phyloP scores from a whole-genome alignment of 1,140 invertebrate species.

The Drosophila biarmipes region DNA sequence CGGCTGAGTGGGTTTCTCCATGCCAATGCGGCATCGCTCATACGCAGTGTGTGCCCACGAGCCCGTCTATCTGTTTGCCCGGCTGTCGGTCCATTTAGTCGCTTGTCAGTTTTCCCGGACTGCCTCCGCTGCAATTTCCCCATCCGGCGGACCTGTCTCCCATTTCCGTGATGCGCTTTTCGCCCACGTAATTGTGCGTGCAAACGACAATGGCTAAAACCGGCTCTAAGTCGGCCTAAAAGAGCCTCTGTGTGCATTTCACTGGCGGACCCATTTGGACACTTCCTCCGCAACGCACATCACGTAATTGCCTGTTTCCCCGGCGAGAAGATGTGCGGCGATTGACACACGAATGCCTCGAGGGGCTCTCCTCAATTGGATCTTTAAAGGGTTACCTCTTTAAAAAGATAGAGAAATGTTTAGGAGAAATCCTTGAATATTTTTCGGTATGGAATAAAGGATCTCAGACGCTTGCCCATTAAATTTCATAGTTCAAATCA shows the following conservation, averaged over 20 bases:
- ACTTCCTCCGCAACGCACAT: conserved; percentile 15
- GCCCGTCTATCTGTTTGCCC: conserved; percentile 31
- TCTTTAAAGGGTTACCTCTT: neutral
- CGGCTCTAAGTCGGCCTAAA: conserved; percentile 31
- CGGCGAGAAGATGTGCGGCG: neutral
- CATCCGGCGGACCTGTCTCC: conserved; percentile 22
- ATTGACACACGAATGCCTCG: conserved; percentile 16
- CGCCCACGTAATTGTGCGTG: conserved; percentile 55
- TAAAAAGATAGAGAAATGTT: neutral
- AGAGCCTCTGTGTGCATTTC: conserved; percentile 15
- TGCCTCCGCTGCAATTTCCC: conserved; percentile 28
- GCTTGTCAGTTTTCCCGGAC: conserved; percentile 26
- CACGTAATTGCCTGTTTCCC: conserved; percentile 26
- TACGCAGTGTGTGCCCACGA: conserved; percentile 1
- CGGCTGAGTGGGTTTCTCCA: neutral
- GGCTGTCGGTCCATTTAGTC: conserved; percentile 23
- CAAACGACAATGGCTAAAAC: conserved; percentile 35
- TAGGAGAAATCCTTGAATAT: too few relatives aligned
- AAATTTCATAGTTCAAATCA: neutral
- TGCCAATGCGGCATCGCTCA: conserved; percentile 5
- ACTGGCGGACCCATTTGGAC: conserved; percentile 3
- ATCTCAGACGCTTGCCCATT: neutral
- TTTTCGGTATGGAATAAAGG: too few relatives aligned
- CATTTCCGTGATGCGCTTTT: conserved; percentile 44
- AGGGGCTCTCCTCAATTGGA: neutral